Evolutionary conservation across 2,113 vertebrate species (phyloP).

Genomic region (Lichenostomus cassidix): DNA sequence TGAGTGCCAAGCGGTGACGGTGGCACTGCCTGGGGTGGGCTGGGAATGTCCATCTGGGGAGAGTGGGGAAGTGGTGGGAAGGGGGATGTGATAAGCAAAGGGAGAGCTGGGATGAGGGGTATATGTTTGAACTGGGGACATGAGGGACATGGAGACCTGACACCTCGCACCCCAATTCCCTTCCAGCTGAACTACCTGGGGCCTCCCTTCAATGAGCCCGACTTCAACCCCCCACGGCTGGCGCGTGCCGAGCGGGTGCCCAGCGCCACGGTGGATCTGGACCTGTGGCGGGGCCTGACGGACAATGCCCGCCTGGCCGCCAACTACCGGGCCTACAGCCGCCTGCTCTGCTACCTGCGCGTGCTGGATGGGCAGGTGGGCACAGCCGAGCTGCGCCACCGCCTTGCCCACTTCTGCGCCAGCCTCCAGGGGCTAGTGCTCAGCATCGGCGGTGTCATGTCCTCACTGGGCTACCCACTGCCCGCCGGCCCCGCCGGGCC

Average conservation of each 20-base stretch:
- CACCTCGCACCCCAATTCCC: accelerated
- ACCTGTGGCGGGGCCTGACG: slow-evolving; percentile 90
- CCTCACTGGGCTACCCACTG: slow-evolving; percentile 84
- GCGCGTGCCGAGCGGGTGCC: slow-evolving; percentile 87
- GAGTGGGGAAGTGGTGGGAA: background rate
- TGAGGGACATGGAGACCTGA: accelerated
- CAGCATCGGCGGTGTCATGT: slow-evolving; percentile 92
- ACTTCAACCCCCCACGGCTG: slow-evolving; percentile 91
- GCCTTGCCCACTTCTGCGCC: slow-evolving; percentile 90
- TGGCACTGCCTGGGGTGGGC: background rate
- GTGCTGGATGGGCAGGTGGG: slow-evolving; percentile 86
- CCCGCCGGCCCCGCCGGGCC: slow-evolving; percentile 65
- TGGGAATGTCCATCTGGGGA: background rate
- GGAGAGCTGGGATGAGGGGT: background rate
- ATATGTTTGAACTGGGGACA: accelerated
- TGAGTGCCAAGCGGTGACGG: background rate
- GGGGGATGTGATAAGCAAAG: no score
- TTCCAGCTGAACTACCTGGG: slow-evolving; percentile 91
- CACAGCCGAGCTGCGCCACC: slow-evolving; percentile 87
- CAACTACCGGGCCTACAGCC: slow-evolving; percentile 93
- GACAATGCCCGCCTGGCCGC: slow-evolving; percentile 90
- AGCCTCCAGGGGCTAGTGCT: slow-evolving; percentile 91
- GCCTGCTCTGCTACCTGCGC: slow-evolving; percentile 89
- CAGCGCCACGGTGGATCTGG: slow-evolving; percentile 90
- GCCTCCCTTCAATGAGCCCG: slow-evolving; percentile 93